Conservation (phyloP, 2,888 invertebrate genomes). For the Orthosia incerta region DNA sequence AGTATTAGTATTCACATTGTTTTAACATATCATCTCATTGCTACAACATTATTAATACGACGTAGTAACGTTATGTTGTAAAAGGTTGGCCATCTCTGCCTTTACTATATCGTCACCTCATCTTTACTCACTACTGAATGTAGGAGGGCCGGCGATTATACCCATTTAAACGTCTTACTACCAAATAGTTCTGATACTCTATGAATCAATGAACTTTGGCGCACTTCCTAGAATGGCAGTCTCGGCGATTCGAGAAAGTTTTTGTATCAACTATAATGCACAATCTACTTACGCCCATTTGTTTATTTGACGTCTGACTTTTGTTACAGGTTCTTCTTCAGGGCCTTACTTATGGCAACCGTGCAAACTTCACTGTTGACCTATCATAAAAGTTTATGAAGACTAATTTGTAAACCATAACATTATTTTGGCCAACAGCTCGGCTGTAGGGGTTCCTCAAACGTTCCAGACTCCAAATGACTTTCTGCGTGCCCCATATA, state of each 20-base stretch:
- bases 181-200: neutral
- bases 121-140: neutral
- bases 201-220: conserved; percentile 47
- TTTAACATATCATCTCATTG: too few species aligned
- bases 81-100: conserved; percentile 1
- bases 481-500: too few species aligned
- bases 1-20: too few species aligned
- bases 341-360: too few species aligned
- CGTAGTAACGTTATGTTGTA: neutral
- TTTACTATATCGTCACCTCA: neutral
- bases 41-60: too few species aligned
- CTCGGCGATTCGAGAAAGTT: neutral
- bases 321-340: neutral
- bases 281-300: neutral
- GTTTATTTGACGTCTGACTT: neutral
- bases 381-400: too few species aligned
- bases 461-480: too few species aligned
- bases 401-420: too few species aligned
- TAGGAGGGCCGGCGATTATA: neutral
- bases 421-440: too few species aligned
- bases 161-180: neutral
- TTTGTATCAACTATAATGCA: neutral
- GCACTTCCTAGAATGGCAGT: conserved; percentile 7
- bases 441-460: too few species aligned
- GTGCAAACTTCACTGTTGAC: too few species aligned